Evolutionary conservation across 2,888 invertebrate genomes (phyloP), one percentile per base, ranked within the genome.

Genomic region (Spodoptera picta): DNA sequence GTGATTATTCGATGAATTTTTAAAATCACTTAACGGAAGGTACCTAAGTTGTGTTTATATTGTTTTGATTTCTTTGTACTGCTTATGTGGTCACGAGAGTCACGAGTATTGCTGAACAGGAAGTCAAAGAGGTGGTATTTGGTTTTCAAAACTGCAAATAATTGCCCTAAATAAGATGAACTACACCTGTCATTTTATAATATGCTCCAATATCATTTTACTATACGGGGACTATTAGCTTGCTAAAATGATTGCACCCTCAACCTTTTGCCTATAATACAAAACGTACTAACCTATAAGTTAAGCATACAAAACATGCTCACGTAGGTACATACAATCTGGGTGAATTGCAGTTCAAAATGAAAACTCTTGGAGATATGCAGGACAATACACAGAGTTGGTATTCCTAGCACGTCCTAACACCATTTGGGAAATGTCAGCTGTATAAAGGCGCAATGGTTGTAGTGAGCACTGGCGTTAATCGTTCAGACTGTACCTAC

Each of bases 351-450:
- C 57, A 58, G 49, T 45, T 41, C 45, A 31, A 59, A 68, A 64
- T 57, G 60, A 74, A 79, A 74, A 73, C 51, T 59, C 57, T 45
- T 59, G 60, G 50, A 60, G 66, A 65, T 61, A 58, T 59, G 47
- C 58, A 66, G 66, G 77, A 60, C 62, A 60, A 65, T 43, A 23
- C 60, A 51, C 58, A 63, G 60, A 57, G 78, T 76, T 59, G 51
- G 53, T 50, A 82, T 68, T 73, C 82, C 60, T 75, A 72, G 82
- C 83, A 85, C 84, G 83, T 83, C n/a, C 61, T 54, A 3, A 59
- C 70, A 43, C 66, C 64, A 76, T 85, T 86, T 77, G 75, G 75
- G 54, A 84, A 82, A 85, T 84, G 84, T 82, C 83, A 83, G 72
- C 58, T 79, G 81, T 70, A 79, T 64, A 74, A 73, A 81, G 69